Percentiles rank a stretch among this genome's conserved stretches.
Conservation (phyloP, 2,797 vertebrate genomes). For the Syndactyla subalaris region DNA sequence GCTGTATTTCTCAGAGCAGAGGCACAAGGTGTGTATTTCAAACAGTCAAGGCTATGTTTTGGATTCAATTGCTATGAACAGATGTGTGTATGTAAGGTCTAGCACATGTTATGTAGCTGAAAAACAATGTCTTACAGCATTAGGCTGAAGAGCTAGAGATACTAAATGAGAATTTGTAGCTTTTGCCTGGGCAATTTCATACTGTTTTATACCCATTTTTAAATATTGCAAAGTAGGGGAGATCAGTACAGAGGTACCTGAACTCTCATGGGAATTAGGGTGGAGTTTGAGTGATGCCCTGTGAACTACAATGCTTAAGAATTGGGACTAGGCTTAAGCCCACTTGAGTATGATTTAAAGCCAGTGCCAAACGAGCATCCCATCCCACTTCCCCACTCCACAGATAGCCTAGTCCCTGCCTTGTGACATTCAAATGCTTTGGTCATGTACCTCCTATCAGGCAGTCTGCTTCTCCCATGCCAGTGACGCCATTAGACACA, state of each 20-base stretch:
- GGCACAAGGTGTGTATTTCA: background rate
- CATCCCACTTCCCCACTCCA: background rate
- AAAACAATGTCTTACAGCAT: background rate
- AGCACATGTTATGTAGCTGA: accelerated
- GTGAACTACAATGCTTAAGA: background rate
- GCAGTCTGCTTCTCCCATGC: background rate
- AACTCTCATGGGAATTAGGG: background rate
- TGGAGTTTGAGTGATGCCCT: background rate
- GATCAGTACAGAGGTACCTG: background rate
- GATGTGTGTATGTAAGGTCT: accelerated
- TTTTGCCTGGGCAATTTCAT: background rate
- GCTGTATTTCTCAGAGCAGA: background rate
- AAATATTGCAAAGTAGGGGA: background rate
- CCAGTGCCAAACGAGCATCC: background rate
- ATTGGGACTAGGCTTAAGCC: background rate
- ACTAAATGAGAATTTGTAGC: background rate
- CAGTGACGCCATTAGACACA: accelerated
- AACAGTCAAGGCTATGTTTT: background rate
- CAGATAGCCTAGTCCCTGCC: background rate
- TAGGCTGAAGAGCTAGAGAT: background rate
- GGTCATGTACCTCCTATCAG: background rate
- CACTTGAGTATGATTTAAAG: background rate
- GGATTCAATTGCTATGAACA: background rate
- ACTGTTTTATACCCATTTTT: background rate
- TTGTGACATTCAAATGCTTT: background rate